phyloP scores from a whole-genome alignment of 1,140 invertebrate genomes.

The Rhagoletis pomonella region DNA sequence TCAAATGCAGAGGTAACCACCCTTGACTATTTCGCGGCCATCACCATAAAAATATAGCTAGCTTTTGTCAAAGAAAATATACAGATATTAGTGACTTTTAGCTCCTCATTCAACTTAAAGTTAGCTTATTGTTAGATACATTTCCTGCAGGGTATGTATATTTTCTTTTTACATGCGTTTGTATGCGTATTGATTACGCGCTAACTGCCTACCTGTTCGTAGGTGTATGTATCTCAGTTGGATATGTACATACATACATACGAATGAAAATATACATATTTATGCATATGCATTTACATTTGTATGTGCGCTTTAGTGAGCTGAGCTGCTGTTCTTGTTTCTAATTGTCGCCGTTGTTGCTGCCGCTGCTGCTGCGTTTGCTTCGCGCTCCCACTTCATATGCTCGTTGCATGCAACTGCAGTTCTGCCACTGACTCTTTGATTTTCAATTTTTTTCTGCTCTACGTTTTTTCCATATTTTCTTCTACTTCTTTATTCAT shows the following conservation, averaged over 20 bases:
- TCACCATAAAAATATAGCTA: too few species aligned
- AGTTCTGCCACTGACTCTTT: slow-evolving; percentile 38
- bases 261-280: too few species aligned
- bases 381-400: not conserved
- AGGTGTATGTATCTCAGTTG: not conserved
- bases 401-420: slow-evolving; percentile 46
- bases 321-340: slow-evolving; percentile 24
- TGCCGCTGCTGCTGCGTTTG: not conserved
- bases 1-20: too few species aligned
- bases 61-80: too few species aligned
- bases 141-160: too few species aligned
- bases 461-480: slow-evolving; percentile 20
- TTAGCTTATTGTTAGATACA: too few species aligned
- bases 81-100: too few species aligned
- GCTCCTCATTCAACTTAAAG: too few species aligned
- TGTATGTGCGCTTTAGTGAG: too few species aligned
- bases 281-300: too few species aligned
- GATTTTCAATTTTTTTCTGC: not conserved
- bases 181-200: not conserved
- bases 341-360: slow-evolving; percentile 32
- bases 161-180: not conserved
- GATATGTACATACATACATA: not conserved
- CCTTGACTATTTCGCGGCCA: too few species aligned
- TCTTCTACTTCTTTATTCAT: slow-evolving; percentile 1
- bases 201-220: slow-evolving; percentile 36